Evolutionary conservation across 2,888 invertebrate genomes (phyloP), one percentile per base, ranked within the genome.

Genomic region (Smittia sp.): DNA sequence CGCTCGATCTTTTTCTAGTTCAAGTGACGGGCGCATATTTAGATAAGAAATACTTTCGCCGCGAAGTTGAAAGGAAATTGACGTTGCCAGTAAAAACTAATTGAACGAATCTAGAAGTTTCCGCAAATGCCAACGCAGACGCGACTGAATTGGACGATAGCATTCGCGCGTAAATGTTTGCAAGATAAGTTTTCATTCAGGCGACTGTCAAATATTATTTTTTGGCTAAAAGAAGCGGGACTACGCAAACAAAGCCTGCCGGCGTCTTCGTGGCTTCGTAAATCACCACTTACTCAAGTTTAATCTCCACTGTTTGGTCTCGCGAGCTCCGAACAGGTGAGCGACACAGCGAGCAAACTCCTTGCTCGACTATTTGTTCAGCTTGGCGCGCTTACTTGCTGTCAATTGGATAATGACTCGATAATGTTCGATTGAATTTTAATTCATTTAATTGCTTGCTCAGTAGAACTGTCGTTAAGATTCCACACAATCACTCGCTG

Each of bases 1-100:
- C n/a, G n/a, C n/a, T n/a, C n/a, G n/a, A n/a, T n/a, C n/a, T n/a
- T n/a, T n/a, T n/a, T n/a, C n/a, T n/a, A n/a, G n/a, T n/a, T n/a
- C n/a, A n/a, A n/a, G n/a, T n/a, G n/a, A n/a, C n/a, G n/a, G n/a
- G n/a, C n/a, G n/a, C n/a, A n/a, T n/a, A n/a, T n/a, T n/a, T n/a
- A n/a, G n/a, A n/a, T n/a, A n/a, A n/a, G n/a, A n/a, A n/a, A n/a
- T n/a, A n/a, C n/a, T n/a, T n/a, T n/a, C n/a, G n/a, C n/a, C n/a
- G n/a, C n/a, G n/a, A n/a, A n/a, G n/a, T n/a, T n/a, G n/a, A 62
- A 32, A 66, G 41, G 68, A 68, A 68, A 68, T 68, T 38, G 15
- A 68, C 25, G 68, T 41, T 68, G 22, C 24, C 41, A 18, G 11
- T 68, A 68, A 68, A 68, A 68, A 24, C 22, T 68, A 68, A 68